Base-by-base conservation (phyloP, 1,140 invertebrate genomes). In the Chrysomallon squamiferum region DNA sequence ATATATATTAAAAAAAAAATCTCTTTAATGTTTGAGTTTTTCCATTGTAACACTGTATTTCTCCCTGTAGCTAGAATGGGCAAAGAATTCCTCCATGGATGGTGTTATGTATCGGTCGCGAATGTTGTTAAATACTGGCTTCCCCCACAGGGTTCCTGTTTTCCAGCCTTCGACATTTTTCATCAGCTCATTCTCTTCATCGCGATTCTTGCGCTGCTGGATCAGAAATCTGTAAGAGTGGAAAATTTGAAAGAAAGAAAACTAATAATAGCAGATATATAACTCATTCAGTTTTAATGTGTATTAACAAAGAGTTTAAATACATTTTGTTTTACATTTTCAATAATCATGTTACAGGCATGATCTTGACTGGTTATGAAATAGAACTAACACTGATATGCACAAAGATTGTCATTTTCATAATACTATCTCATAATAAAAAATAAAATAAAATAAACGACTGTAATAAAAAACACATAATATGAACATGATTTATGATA, bases 111-210 rank as follows among this genome's bases (percentile, higher is more conserved):
- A 75, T 18, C 92, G 87, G 6, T 87, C 86, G 68, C 88, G 85
- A 30, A 84, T 72, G 18, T 87, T 88, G 79, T 91, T 90, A 85
- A 89, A 96, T 35, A 96, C 85, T 50, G 91, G 91, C 80, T 94
- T 91, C 11, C 93, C 93, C 73, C 91, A 95, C 76, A 89, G 92
- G 6, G 93, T 96, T 18, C 95, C 95, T 27, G 93, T 79, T 59
- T 83, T 90, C 95, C 95, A 97, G 74, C 92, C 93, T 64, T 91
- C 90, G 3, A 94, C 92, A 84, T 95, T 90, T 65, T 90, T 90
- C 95, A 96, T 97, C 11, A 97, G 86, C 65, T 93, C 89, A 47
- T 88, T 88, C 85, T 97, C 95, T 62, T 92, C 91, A 58, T 96
- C 93, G 20, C 93, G 88, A 85, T 95, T 95, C 52, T 87, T 88